Evolutionary conservation across 2,888 invertebrate species (phyloP).

Genomic region (Harmothoe impar): DNA sequence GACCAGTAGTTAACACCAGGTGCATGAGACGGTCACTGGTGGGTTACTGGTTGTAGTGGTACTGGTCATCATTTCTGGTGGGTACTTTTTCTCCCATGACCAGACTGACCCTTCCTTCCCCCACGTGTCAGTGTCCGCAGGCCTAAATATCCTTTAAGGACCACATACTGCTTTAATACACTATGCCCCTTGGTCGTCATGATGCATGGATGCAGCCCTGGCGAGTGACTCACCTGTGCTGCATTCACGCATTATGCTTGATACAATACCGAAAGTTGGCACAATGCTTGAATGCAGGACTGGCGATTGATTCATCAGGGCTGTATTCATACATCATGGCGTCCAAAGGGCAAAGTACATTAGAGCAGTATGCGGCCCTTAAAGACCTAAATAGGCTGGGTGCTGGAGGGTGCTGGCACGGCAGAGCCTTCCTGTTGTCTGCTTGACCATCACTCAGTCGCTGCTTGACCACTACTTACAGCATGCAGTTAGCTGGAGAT

Average conservation of each 20-base stretch:
- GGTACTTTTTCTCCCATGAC: conserved; percentile 47
- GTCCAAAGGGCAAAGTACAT: no score
- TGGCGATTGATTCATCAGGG: no score
- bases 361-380: no score
- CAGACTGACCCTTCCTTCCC: conserved; percentile 42
- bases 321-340: no score
- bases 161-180: no score
- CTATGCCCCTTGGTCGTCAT: no score
- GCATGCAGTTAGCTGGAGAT: conserved; percentile 57
- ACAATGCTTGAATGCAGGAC: no score
- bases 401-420: conserved; percentile 39
- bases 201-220: no score
- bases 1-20: conserved; percentile 45
- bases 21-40: conserved; percentile 51
- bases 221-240: no score
- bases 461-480: conserved; percentile 54
- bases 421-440: neutral
- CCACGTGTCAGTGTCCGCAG: conserved; percentile 50
- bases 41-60: neutral
- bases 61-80: no score
- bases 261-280: no score
- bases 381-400: conserved; percentile 42
- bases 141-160: conserved; percentile 59
- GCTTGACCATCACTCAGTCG: conserved; percentile 42
- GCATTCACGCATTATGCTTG: no score